Base-by-base conservation (phyloP, 2,113 vertebrate genomes). In the Alosa alosa region DNA sequence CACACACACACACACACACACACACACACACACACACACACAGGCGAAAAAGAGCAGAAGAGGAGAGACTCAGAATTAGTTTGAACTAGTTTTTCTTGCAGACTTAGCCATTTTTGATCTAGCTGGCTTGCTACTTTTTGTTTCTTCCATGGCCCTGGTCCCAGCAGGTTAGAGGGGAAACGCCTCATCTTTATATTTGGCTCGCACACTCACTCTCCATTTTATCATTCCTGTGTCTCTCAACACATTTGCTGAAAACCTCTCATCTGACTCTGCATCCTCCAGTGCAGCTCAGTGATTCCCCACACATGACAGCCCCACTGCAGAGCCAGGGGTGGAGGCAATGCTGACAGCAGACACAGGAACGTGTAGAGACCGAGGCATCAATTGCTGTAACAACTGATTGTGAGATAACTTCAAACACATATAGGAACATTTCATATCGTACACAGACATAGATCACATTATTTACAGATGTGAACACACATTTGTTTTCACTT, bases 41-140 rank as follows among this genome's bases (percentile, higher is more conserved):
- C 52, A 57, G 0, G 0, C 2, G 41, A 5, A 36, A 15, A 17
- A 36, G 36, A 78, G 72, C 11, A 39, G 72, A 17, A 15, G 7
- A 78, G 60, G 60, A 20, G 20, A 64, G 11, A 13, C 31, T 4
- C 72, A 78, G 72, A 78, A 15, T 78, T 78, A 13, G 13, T 78
- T 78, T 78, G 72, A 78, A 39, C 72, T 36, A 78, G 72, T 78
- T 78, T 78, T 78, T 39, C 72, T 17, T 78, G 72, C 72, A 78
- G 72, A 78, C 72, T 15, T 36, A 13, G 36, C 72, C 72, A 39
- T 78, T 78, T 72, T 60, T 78, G 17, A 31, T 78, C 25, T 4
- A 17, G 64, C 64, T 36, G 31, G 64, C 13, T 72, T 72, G 72
- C 13, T 36, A 78, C 72, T 39, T 78, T 78, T 36, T 78, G 31